Percentiles rank a stretch among this genome's conserved stretches.
Conservation (phyloP, 2,888 invertebrate genomes). For the Eupithecia vulgata region DNA sequence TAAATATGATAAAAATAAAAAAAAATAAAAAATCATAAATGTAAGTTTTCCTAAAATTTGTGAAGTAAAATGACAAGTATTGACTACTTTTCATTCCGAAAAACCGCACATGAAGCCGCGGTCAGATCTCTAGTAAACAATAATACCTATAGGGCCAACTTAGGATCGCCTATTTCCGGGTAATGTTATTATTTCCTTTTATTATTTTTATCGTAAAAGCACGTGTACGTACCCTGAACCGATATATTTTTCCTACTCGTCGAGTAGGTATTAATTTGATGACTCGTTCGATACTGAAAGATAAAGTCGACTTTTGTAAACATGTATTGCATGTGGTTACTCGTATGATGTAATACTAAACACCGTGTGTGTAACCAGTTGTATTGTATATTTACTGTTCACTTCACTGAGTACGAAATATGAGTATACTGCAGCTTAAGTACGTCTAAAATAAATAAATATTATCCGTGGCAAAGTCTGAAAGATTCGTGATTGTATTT, state of each 20-base stretch:
- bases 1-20: too few species aligned
- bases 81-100: background rate
- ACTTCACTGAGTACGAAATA: background rate
- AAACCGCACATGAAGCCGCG: background rate
- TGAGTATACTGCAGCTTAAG: background rate
- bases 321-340: background rate
- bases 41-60: too few species aligned
- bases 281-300: background rate
- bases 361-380: conserved; percentile 1
- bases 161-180: background rate
- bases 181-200: background rate
- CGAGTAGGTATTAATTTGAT: background rate
- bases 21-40: too few species aligned
- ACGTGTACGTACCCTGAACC: background rate
- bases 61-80: too few species aligned
- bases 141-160: background rate
- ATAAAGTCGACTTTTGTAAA: background rate
- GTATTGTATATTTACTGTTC: background rate
- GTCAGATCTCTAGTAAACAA: background rate
- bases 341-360: background rate
- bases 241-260: background rate
- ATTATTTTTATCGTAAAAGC: background rate
- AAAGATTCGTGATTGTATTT: background rate
- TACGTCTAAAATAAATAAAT: background rate
- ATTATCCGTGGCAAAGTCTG: background rate